A percentile compares a stretch with the other conserved stretches of the same genome.
These are phyloP conservation scores for Atta cephalotes DNA, from an alignment of 1,140 invertebrate genomes.

Conservation along the genomic window DNA sequence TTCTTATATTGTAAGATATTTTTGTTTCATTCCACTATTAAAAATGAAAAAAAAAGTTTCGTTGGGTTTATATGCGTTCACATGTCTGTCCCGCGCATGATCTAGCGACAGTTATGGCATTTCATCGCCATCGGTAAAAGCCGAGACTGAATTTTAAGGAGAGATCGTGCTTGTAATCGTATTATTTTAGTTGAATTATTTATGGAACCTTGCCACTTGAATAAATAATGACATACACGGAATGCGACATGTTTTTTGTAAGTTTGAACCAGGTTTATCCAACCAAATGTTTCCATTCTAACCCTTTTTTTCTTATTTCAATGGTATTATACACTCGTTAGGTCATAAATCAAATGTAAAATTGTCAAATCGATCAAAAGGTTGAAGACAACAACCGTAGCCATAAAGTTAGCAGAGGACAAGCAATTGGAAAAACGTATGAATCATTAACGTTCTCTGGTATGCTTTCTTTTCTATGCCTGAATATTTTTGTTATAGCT, in stretches of 20 bases:
- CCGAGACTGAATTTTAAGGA: slow-evolving; percentile 64
- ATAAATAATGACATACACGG: slow-evolving; percentile 6
- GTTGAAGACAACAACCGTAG: neutral
- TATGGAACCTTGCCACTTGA: slow-evolving; percentile 68
- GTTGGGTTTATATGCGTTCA: neutral
- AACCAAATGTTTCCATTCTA: neutral
- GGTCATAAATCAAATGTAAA: slow-evolving; percentile 20
- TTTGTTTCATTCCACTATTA: neutral
- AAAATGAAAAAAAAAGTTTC: slow-evolving; percentile 2
- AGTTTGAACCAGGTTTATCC: slow-evolving; percentile 13
- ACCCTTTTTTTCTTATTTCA: neutral
- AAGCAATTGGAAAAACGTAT: slow-evolving; percentile 7
- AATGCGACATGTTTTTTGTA: neutral
- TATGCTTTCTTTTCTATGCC: slow-evolving; percentile 11
- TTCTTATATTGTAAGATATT: neutral
- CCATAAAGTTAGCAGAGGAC: slow-evolving; percentile 14
- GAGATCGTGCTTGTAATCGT: slow-evolving; percentile 56
- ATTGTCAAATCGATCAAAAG: slow-evolving; percentile 38
- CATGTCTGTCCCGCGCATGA: slow-evolving; percentile 16
- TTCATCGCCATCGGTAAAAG: slow-evolving; percentile 65
- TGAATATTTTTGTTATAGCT: neutral
- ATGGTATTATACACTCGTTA: neutral
- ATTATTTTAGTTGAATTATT: slow-evolving; percentile 79
- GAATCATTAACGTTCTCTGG: neutral
- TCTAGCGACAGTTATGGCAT: slow-evolving; percentile 35